These are phyloP conservation scores for Ectemnius cavifrons DNA, from an alignment of 2,888 invertebrate species.

Conservation along the genomic window DNA sequence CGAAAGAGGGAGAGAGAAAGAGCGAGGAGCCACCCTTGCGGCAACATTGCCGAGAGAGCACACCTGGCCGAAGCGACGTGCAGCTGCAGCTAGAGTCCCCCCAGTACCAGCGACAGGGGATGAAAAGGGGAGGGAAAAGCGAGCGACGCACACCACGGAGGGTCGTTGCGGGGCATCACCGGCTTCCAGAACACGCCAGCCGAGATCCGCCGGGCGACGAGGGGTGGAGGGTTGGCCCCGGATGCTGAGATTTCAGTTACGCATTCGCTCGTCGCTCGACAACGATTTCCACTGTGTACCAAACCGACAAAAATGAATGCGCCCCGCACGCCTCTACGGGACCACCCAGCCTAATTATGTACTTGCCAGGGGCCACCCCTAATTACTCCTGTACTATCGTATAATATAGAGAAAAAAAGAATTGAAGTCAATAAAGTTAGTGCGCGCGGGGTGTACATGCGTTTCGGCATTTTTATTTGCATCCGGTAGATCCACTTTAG, in stretches of 20 bases:
- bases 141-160: constrained; percentile 54
- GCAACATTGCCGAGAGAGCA: constrained; percentile 70
- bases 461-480: too few relatives aligned
- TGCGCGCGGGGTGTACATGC: too few relatives aligned
- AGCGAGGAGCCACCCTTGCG: constrained; percentile 64
- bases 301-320: constrained; percentile 34
- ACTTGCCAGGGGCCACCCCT: too few relatives aligned
- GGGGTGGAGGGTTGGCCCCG: constrained; percentile 47
- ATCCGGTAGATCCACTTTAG: too few relatives aligned
- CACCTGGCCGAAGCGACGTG: constrained; percentile 72
- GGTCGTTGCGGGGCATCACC: constrained; percentile 64
- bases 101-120: constrained; percentile 69
- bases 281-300: constrained; percentile 52
- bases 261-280: constrained; percentile 55
- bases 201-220: constrained; percentile 34
- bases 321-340: neutral
- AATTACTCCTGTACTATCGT: too few relatives aligned
- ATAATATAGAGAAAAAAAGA: too few relatives aligned
- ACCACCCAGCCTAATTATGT: too few relatives aligned
- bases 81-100: constrained; percentile 73
- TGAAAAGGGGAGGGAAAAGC: constrained; percentile 72
- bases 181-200: constrained; percentile 45
- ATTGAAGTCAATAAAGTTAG: too few relatives aligned
- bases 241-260: constrained; percentile 77
- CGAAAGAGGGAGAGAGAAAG: constrained; percentile 23